A percentile compares a stretch with the other conserved stretches of the same genome.
Evolutionary conservation across 2,888 invertebrate species (phyloP).

Genomic region (Rhabditoides inermis): DNA sequence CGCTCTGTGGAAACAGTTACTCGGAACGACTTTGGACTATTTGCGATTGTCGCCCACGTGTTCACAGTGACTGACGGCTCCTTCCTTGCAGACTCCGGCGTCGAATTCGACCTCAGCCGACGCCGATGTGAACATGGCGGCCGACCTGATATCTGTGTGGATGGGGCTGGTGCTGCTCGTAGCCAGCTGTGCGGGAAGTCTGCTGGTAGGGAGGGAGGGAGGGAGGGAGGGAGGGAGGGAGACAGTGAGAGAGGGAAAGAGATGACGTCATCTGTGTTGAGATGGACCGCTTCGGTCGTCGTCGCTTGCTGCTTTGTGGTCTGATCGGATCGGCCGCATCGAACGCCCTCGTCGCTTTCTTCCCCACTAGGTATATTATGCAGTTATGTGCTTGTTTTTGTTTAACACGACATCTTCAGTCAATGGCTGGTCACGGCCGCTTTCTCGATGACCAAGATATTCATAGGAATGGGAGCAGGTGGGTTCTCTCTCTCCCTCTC

Average conservation of each 20-base stretch:
- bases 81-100: too few relatives aligned
- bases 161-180: slow-evolving; percentile 24
- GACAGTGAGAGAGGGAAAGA: neutral
- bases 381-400: too few relatives aligned
- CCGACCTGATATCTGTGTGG: slow-evolving; percentile 21
- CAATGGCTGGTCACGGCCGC: slow-evolving; percentile 19
- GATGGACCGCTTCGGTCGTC: slow-evolving; percentile 44
- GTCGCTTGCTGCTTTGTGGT: slow-evolving; percentile 38
- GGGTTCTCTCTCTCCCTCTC: slow-evolving; percentile 1
- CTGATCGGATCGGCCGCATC: slow-evolving; percentile 38
- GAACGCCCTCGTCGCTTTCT: slow-evolving; percentile 34
- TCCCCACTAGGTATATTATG: too few relatives aligned
- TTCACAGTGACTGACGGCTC: too few relatives aligned
- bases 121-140: slow-evolving; percentile 1
- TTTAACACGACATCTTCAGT: too few relatives aligned
- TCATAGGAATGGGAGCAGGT: slow-evolving; percentile 19
- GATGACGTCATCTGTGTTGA: slow-evolving; percentile 18
- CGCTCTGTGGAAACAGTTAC: too few relatives aligned
- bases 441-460: slow-evolving; percentile 29
- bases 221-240: neutral
- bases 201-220: slow-evolving; percentile 14
- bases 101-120: too few relatives aligned
- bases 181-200: slow-evolving; percentile 22
- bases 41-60: too few relatives aligned
- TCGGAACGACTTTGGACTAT: too few relatives aligned